A percentile compares a stretch with the other conserved stretches of the same genome.
phyloP scores from a whole-genome alignment of 2,113 vertebrate species.

The Oostethus manadensis region DNA sequence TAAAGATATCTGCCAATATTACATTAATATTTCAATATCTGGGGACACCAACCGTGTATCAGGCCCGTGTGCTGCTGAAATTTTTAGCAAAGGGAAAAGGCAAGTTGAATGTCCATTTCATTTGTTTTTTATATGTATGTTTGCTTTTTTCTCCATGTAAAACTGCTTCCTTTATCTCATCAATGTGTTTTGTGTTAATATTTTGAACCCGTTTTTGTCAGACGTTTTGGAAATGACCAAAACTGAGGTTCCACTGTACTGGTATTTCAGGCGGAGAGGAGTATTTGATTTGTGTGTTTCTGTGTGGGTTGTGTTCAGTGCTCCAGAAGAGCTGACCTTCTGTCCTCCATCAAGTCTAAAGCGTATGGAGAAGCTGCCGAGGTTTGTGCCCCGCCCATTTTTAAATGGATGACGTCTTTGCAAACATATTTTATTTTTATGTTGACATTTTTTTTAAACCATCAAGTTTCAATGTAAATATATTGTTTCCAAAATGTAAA shows the following conservation, averaged over 20 bases:
- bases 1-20: too few relatives aligned
- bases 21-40: too few relatives aligned
- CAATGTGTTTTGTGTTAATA: too few relatives aligned
- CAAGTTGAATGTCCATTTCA: not conserved
- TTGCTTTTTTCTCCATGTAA: too few relatives aligned
- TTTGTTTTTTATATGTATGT: too few relatives aligned
- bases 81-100: not conserved
- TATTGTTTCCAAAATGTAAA: not conserved
- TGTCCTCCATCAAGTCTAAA: conserved; percentile 84
- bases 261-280: not conserved
- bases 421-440: not conserved
- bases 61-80: not conserved
- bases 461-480: not conserved
- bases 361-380: conserved; percentile 77
- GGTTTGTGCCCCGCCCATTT: conserved; percentile 61
- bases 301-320: conserved; percentile 64
- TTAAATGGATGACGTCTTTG: not conserved
- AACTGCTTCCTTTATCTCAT: too few relatives aligned
- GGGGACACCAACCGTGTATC: too few relatives aligned
- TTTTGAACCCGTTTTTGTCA: too few relatives aligned
- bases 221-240: too few relatives aligned
- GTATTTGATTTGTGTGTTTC: not conserved
- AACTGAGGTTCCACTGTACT: not conserved
- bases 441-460: too few relatives aligned
- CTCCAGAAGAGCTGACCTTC: conserved; percentile 75